These are phyloP conservation scores for Gasterosteus aculeatus DNA, from an alignment of 2,113 vertebrate genomes.

Conservation along the genomic window DNA sequence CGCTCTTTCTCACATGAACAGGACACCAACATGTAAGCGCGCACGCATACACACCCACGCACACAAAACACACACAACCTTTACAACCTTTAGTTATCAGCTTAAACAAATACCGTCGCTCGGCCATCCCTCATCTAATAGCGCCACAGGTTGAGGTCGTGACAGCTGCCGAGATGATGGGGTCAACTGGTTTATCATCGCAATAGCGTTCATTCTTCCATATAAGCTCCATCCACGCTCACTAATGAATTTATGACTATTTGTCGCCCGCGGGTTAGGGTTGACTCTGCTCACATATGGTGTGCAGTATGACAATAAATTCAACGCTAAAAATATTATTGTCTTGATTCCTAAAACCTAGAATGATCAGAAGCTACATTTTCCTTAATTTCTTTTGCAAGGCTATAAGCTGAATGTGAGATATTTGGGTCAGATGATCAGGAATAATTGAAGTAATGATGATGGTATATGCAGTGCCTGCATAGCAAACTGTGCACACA, in stretches of 20 bases:
- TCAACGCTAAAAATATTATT: too few relatives aligned
- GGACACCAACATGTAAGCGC: slow-evolving; percentile 28
- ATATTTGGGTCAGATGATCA: too few relatives aligned
- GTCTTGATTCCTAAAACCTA: too few relatives aligned
- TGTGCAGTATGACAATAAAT: too few relatives aligned
- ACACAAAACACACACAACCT: slow-evolving; percentile 40
- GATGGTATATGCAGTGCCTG: too few relatives aligned
- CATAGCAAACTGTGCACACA: too few relatives aligned
- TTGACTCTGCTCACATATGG: too few relatives aligned
- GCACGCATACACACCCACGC: slow-evolving; percentile 15
- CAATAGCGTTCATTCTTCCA: slow-evolving; percentile 45
- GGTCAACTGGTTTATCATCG: slow-evolving; percentile 74
- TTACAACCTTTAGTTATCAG: slow-evolving; percentile 65
- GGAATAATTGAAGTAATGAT: too few relatives aligned
- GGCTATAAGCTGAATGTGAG: too few relatives aligned
- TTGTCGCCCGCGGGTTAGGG: slow-evolving; percentile 41
- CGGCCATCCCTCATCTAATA: slow-evolving; percentile 51
- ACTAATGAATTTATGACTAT: slow-evolving; percentile 70
- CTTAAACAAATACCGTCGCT: slow-evolving; percentile 73
- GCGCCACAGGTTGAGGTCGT: slow-evolving; percentile 68
- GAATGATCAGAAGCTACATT: too few relatives aligned
- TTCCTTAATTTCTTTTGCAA: too few relatives aligned
- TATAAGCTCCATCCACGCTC: slow-evolving; percentile 43
- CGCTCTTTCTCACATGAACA: slow-evolving; percentile 26
- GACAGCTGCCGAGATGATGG: slow-evolving; percentile 63